Percentiles rank a stretch among this genome's conserved stretches.
phyloP scores from a whole-genome alignment of 2,113 vertebrate genomes.

The Glaucidium brasilianum region DNA sequence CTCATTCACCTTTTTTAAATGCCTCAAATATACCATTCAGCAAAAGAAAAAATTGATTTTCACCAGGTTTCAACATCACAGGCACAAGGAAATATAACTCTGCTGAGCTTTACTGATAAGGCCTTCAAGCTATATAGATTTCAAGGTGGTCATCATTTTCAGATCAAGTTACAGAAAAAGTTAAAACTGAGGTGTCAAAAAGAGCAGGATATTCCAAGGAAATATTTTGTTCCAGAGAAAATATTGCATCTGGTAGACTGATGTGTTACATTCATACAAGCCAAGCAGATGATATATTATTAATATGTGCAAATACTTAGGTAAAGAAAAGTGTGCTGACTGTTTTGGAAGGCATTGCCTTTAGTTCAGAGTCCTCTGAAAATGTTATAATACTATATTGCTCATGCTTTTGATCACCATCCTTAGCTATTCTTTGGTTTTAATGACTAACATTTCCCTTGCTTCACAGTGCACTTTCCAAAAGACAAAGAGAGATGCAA shows the following conservation, averaged over 20 bases:
- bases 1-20: conserved; percentile 43
- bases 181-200: conserved; percentile 46
- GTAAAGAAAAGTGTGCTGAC: not conserved
- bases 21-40: conserved; percentile 56
- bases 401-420: not conserved
- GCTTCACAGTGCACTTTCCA: not conserved
- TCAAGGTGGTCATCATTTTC: conserved; percentile 47
- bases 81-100: conserved; percentile 21
- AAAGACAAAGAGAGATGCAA: not conserved
- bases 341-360: not conserved
- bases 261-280: not conserved
- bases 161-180: conserved; percentile 46
- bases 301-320: not conserved
- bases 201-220: conserved; percentile 21
- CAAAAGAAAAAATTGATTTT: conserved; percentile 56
- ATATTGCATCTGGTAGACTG: not conserved
- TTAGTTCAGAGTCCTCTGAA: not conserved
- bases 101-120: conserved; percentile 51
- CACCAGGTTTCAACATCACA: conserved; percentile 42
- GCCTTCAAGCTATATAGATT: conserved; percentile 40
- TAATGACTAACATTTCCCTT: not conserved
- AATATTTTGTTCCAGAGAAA: not conserved
- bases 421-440: not conserved
- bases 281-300: not conserved
- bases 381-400: not conserved